Conservation (phyloP, 35 echinoderm and acorn worm species). For the Nesometra sesokonis region DNA sequence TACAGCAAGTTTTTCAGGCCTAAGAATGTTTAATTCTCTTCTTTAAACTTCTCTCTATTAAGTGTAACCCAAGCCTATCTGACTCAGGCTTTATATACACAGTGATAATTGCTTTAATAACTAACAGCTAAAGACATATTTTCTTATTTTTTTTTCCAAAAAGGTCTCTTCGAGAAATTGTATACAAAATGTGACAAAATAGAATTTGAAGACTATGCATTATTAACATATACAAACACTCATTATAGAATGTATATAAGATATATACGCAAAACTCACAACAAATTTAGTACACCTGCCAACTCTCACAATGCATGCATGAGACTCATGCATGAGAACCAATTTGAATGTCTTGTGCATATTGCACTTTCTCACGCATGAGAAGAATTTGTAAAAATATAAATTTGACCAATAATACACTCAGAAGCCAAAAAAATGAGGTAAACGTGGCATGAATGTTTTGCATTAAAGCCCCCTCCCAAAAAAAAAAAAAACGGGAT, state of each 20-base stretch:
- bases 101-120: not conserved
- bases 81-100: not conserved
- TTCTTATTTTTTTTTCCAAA: not conserved
- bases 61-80: not conserved
- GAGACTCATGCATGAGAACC: too few relatives aligned
- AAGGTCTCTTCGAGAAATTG: not conserved
- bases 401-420: too few relatives aligned
- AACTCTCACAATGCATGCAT: too few relatives aligned
- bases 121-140: not conserved
- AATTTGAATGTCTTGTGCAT: too few relatives aligned
- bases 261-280: not conserved
- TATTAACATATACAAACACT: not conserved
- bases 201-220: not conserved
- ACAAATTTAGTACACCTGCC: too few relatives aligned
- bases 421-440: too few relatives aligned
- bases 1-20: too few relatives aligned
- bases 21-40: not conserved
- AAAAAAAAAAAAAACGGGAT: too few relatives aligned
- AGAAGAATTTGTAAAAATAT: too few relatives aligned
- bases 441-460: too few relatives aligned
- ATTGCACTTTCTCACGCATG: too few relatives aligned
- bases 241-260: not conserved
- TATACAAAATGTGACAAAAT: not conserved
- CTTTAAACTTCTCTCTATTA: slow-evolving; percentile 1
- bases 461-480: too few relatives aligned